Percentiles rank a stretch among this genome's conserved stretches.
These are phyloP conservation scores for Bombus ignitus DNA, from an alignment of 1,140 invertebrate genomes.

Conservation along the genomic window DNA sequence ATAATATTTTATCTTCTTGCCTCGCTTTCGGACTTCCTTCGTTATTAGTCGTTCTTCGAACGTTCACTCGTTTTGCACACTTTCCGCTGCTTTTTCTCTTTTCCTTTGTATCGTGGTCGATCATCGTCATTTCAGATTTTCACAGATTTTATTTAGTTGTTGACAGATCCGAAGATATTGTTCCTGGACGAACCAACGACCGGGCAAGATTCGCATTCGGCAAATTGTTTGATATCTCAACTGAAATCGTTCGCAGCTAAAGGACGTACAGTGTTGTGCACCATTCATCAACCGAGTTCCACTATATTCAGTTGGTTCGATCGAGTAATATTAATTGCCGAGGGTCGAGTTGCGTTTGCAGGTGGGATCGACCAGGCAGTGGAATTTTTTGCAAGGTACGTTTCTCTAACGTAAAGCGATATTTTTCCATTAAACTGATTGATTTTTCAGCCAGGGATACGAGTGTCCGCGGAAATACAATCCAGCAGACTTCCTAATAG, in stretches of 20 bases:
- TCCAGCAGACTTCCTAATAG: constrained; percentile 96
- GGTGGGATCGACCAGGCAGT: constrained; percentile 89
- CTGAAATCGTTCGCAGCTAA: constrained; percentile 86
- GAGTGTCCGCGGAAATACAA: constrained; percentile 92
- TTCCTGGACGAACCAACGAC: constrained; percentile 99
- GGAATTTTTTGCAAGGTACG: constrained; percentile 90
- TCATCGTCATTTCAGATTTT: background rate
- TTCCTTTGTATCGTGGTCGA: background rate
- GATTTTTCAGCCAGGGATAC: constrained; percentile 86
- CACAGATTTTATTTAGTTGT: constrained; percentile 84
- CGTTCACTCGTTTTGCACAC: background rate
- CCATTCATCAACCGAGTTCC: constrained; percentile 98
- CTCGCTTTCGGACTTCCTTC: background rate
- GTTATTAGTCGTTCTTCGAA: constrained; percentile 47
- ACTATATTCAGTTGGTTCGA: constrained; percentile 95
- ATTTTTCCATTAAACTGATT: background rate
- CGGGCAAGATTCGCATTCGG: constrained; percentile 96
- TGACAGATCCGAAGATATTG: constrained; percentile 95
- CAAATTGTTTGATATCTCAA: constrained; percentile 91
- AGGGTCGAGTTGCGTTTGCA: constrained; percentile 94
- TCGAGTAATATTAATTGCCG: constrained; percentile 92
- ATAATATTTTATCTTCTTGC: background rate
- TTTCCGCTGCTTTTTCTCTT: background rate
- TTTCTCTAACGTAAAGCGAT: background rate
- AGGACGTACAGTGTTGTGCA: constrained; percentile 95